These are phyloP conservation scores for Xiphorhynchus erythropygius DNA, from an alignment of 2,797 vertebrate species.

Conservation along the genomic window DNA sequence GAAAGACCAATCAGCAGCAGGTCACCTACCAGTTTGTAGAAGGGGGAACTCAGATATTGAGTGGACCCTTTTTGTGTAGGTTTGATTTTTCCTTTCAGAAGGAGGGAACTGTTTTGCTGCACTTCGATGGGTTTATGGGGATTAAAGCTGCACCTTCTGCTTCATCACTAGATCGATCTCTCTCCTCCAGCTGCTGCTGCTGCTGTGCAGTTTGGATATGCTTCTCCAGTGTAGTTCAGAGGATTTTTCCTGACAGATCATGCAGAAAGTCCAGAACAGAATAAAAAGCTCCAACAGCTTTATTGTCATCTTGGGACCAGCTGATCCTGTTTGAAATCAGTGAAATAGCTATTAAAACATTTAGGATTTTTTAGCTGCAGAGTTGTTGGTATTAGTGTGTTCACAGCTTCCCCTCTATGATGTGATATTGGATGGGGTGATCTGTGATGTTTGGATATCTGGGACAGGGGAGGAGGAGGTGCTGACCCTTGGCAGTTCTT, in stretches of 20 bases:
- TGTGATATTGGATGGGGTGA: neutral
- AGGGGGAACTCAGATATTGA: neutral
- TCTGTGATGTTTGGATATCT: neutral
- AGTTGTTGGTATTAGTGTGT: neutral
- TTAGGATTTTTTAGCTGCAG: neutral
- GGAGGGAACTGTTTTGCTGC: neutral
- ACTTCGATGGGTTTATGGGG: neutral
- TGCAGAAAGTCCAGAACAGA: neutral
- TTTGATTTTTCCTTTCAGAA: neutral
- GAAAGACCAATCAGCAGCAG: neutral
- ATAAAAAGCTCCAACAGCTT: neutral
- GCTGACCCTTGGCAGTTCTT: neutral
- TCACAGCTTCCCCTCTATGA: neutral
- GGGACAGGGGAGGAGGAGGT: neutral
- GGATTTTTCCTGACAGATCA: neutral
- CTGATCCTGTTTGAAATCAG: neutral
- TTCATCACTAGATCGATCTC: neutral
- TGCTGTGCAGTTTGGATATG: neutral
- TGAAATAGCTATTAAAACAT: neutral
- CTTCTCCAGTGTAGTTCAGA: neutral
- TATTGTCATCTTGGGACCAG: neutral
- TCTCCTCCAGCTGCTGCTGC: neutral
- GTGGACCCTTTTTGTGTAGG: neutral
- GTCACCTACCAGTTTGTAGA: neutral
- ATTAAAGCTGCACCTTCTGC: neutral